Percentiles rank a stretch among this genome's conserved stretches.
Conservation (phyloP, 1,140 invertebrate species). For the Drosophila arawakana region DNA sequence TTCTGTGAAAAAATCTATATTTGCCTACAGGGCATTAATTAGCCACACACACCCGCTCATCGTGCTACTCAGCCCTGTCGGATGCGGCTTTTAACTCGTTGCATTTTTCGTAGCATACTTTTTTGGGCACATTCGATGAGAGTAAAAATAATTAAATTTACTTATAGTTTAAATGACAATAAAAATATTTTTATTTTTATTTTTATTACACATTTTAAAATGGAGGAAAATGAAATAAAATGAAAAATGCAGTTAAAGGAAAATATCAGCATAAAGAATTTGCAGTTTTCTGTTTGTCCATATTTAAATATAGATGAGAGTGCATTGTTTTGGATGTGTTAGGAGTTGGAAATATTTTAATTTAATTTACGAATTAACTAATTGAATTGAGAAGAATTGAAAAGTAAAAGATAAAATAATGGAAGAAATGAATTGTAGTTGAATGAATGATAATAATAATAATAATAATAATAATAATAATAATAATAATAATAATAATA, state of each 20-base stretch:
- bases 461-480: too few relatives aligned
- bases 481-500: too few relatives aligned
- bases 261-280: background rate
- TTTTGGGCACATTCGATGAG: slow-evolving; percentile 45
- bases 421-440: too few relatives aligned
- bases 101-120: slow-evolving; percentile 8
- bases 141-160: slow-evolving; percentile 72
- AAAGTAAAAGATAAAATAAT: too few relatives aligned
- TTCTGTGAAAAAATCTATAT: background rate
- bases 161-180: slow-evolving; percentile 62
- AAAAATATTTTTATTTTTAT: slow-evolving; percentile 53
- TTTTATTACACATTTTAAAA: background rate
- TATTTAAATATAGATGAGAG: background rate
- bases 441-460: too few relatives aligned
- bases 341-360: too few relatives aligned
- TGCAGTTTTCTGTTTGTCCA: background rate
- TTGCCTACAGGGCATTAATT: background rate
- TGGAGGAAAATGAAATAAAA: background rate
- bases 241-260: background rate
- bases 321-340: background rate
- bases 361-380: too few relatives aligned
- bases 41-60: background rate
- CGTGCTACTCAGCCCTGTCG: background rate
- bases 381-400: too few relatives aligned
- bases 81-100: background rate